A percentile compares a stretch with the other conserved stretches of the same genome.
These are phyloP conservation scores for Hypocryptadius cinnamomeus DNA, from an alignment of 2,113 vertebrate genomes.

Conservation along the genomic window DNA sequence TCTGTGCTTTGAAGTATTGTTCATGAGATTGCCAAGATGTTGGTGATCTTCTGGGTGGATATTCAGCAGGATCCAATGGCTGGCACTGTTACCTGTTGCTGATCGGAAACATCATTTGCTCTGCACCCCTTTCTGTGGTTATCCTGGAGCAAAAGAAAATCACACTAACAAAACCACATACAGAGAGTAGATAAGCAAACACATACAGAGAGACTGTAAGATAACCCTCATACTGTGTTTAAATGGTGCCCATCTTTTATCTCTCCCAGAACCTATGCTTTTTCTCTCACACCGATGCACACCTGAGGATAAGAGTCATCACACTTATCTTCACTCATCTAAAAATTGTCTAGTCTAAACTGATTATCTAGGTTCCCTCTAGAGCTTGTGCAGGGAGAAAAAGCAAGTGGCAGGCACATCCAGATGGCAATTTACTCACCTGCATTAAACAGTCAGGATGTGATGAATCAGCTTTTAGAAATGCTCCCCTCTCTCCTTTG, in stretches of 20 bases:
- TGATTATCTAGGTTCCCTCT: background rate
- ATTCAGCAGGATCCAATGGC: background rate
- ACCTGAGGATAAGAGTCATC: background rate
- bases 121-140: background rate
- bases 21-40: background rate
- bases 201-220: background rate
- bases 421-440: background rate
- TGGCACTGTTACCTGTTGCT: background rate
- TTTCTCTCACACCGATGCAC: background rate
- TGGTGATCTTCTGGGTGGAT: background rate
- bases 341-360: background rate
- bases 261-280: background rate
- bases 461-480: background rate
- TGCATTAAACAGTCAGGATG: background rate
- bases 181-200: background rate
- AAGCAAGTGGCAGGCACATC: background rate
- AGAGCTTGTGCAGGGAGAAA: background rate
- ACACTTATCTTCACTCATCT: background rate
- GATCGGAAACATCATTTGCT: accelerated
- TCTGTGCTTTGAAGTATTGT: background rate
- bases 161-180: background rate
- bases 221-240: background rate
- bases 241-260: background rate
- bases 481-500: background rate
- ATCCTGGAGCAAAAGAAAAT: background rate